phyloP scores from a whole-genome alignment of 1,140 invertebrate genomes.

The Holcopasites calliopsidis region DNA sequence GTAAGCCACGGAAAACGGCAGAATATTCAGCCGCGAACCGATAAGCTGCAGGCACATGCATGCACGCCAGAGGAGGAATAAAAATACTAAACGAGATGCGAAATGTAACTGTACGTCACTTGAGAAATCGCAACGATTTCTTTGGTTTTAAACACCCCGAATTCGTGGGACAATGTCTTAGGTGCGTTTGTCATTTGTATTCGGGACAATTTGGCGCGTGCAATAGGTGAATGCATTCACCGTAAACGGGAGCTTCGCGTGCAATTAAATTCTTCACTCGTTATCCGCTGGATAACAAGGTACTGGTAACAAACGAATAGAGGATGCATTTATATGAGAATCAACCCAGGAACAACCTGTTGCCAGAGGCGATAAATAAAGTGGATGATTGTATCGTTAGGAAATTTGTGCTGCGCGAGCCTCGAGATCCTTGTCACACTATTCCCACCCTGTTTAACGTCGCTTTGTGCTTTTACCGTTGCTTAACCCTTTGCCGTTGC shows the following conservation, averaged over 20 bases:
- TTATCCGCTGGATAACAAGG: background rate
- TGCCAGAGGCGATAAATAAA: constrained; percentile 16
- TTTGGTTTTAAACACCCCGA: no score
- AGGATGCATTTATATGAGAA: background rate
- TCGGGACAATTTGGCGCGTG: background rate
- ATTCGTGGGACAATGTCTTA: no score
- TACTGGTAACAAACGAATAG: background rate
- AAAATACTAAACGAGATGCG: background rate
- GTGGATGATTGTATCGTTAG: constrained; percentile 15
- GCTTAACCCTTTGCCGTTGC: background rate
- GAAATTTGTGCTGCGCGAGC: constrained; percentile 10
- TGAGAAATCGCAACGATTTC: no score
- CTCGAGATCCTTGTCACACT: background rate
- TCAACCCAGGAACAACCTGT: constrained; percentile 12
- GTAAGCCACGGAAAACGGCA: constrained; percentile 2
- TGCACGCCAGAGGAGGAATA: background rate
- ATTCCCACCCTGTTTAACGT: background rate
- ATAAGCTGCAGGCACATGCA: constrained; percentile 29
- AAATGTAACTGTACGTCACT: constrained; percentile 12
- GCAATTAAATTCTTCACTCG: background rate
- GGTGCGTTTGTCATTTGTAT: no score
- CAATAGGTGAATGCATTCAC: background rate
- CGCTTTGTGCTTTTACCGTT: background rate
- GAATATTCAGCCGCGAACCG: constrained; percentile 2
- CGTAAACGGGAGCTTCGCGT: background rate